Percentiles rank a stretch among this genome's conserved stretches.
Evolutionary conservation across 2,888 invertebrate genomes (phyloP).

Genomic region (Trachelus tabidus): DNA sequence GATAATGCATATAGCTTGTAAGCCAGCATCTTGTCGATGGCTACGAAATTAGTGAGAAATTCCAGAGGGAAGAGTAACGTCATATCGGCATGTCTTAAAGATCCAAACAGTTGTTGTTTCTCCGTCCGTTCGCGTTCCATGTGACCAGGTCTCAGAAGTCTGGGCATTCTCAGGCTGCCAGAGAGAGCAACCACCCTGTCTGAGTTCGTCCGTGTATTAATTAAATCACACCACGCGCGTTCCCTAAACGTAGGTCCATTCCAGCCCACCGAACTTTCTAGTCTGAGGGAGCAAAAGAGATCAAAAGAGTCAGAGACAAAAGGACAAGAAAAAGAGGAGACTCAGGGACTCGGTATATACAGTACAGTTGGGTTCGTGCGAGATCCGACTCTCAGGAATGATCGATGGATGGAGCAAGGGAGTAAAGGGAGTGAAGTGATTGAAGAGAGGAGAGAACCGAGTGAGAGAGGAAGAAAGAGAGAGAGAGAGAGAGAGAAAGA

Average conservation of each 20-base stretch:
- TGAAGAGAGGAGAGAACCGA: constrained; percentile 24
- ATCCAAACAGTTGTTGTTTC: constrained; percentile 11
- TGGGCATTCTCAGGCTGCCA: constrained; percentile 13
- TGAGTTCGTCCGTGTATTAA: constrained; percentile 20
- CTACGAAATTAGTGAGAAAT: not conserved
- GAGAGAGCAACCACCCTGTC: constrained; percentile 11
- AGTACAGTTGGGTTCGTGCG: not conserved
- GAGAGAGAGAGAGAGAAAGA: too few species aligned
- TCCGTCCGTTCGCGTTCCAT: constrained; percentile 11
- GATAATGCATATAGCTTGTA: too few species aligned
- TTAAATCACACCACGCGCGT: constrained; percentile 26
- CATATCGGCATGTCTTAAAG: constrained; percentile 16
- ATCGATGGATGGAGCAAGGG: constrained; percentile 38
- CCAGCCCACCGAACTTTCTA: constrained; percentile 28
- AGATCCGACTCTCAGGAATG: constrained; percentile 34
- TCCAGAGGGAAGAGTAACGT: constrained; percentile 4
- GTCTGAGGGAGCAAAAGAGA: constrained; percentile 9
- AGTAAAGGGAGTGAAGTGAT: constrained; percentile 16
- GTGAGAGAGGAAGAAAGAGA: constrained; percentile 15
- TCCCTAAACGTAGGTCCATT: constrained; percentile 29
- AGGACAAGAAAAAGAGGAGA: constrained; percentile 5
- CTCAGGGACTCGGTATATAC: not conserved
- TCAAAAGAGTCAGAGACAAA: constrained; percentile 8
- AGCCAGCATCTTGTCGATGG: too few species aligned
- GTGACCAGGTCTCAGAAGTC: constrained; percentile 7